Conservation (phyloP, 2,113 vertebrate genomes). For the Nesospiza acunhae region DNA sequence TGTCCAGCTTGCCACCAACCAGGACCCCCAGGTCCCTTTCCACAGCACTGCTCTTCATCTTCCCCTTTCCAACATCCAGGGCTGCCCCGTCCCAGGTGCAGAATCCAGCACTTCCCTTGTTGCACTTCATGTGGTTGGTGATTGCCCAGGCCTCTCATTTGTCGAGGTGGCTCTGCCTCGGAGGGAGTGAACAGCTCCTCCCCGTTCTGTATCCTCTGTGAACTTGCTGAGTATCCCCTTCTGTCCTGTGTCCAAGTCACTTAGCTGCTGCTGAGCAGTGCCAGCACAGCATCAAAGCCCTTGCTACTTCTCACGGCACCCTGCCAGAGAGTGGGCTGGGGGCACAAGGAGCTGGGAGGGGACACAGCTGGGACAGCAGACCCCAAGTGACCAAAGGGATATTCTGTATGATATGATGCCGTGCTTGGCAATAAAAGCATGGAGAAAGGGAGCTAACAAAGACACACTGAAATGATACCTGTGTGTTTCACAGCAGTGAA, state of each 20-base stretch:
- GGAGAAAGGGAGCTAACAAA: neutral
- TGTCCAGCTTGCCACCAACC: fast-evolving
- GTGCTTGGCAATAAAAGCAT: neutral
- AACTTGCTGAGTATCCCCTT: too few relatives aligned
- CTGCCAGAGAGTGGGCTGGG: neutral
- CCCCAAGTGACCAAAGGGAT: neutral
- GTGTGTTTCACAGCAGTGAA: neutral
- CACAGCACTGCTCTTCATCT: fast-evolving
- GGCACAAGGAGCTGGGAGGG: neutral
- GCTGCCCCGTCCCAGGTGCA: neutral
- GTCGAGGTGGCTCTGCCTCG: fast-evolving
- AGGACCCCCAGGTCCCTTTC: neutral
- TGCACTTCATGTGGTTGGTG: neutral
- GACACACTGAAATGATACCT: neutral
- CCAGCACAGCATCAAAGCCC: neutral
- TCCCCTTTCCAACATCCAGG: neutral
- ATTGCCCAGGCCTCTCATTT: neutral
- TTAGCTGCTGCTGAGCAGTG: neutral
- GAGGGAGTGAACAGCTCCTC: neutral
- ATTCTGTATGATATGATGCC: fast-evolving
- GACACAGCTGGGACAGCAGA: neutral
- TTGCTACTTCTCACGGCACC: neutral
- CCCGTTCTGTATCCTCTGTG: neutral
- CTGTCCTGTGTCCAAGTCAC: neutral
- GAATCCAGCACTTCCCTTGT: neutral